Evolutionary conservation across 2,113 vertebrate genomes (phyloP), one percentile per base, ranked within the genome.

Genomic region (Gymnogyps californianus): DNA sequence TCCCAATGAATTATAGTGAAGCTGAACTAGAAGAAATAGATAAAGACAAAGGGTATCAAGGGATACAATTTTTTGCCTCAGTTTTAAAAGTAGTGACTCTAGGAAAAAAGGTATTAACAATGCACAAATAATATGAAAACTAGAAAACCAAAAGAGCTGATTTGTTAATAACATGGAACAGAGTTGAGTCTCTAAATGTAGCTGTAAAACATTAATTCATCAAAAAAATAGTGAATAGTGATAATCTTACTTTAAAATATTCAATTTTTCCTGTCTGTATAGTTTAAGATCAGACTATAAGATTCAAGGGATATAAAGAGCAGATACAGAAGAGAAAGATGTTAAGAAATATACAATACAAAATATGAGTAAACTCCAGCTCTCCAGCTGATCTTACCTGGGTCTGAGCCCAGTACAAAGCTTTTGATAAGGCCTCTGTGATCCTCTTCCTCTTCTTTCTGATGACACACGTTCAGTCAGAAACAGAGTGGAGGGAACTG

Each of bases 391-490:
- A 70, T 54, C 77, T 96, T 83, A 97, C 93, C 90, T 15, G 69
- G 10, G 7, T 93, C 24, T 78, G 47, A 67, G 46, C 25, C 36
- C 46, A 40, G 29, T 67, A 44, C 17, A 47, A 44, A 51, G 29
- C 24, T 51, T 91, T 91, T 54, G 36, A 52, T 16, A 80, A 87
- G 19, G 7, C 6, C 29, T 49, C 75, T 57, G 47, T 67, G 38
- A 59, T 94, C 34, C 22, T 85, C 34, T 44, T 93, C 64, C 69
- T 90, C 70, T 95, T 97, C 76, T 94, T 96, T 91, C 95, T 98
- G 66, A 31, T 70, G 87, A 95, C 5, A 72, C 46, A 96, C 2
- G 83, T 83, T 96, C 32, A 85, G 20, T 82, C 13, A 83, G 54
- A 95, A 85, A 61, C 19, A 38, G 49, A 55, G 66, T 34, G 31